Percentiles rank a stretch among this genome's conserved stretches.
Conservation (phyloP, 2,888 invertebrate genomes). For the Clusia tigrina region DNA sequence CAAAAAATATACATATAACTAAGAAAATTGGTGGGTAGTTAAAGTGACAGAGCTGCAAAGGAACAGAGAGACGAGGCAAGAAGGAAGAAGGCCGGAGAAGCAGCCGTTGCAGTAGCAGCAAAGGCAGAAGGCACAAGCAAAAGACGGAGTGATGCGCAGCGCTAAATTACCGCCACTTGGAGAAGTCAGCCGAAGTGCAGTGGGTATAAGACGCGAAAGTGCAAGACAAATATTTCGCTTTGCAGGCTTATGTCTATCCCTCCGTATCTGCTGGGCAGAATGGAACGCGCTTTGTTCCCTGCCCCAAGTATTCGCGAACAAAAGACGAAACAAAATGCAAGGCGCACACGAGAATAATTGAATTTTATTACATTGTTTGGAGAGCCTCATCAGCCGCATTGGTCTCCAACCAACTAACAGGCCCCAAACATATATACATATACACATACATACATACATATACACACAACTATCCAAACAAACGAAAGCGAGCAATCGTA, state of each 20-base stretch:
- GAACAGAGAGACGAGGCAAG: neutral
- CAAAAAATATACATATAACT: slow-evolving; percentile 16
- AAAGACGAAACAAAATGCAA: slow-evolving; percentile 59
- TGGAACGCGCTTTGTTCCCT: slow-evolving; percentile 35
- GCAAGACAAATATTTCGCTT: slow-evolving; percentile 26
- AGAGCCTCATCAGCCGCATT: slow-evolving; percentile 38
- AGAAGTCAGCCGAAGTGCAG: slow-evolving; percentile 11
- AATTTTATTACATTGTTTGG: slow-evolving; percentile 65
- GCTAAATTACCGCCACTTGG: slow-evolving; percentile 12
- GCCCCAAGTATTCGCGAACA: slow-evolving; percentile 49
- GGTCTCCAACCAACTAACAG: neutral
- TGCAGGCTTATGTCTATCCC: neutral
- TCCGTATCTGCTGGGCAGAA: slow-evolving; percentile 25
- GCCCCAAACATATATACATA: slow-evolving; percentile 26
- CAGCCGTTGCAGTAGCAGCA: slow-evolving; percentile 28
- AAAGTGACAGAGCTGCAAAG: neutral
- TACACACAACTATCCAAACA: slow-evolving; percentile 21
- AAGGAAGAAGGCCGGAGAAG: slow-evolving; percentile 23
- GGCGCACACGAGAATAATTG: slow-evolving; percentile 63
- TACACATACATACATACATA: slow-evolving; percentile 27
- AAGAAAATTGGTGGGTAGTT: slow-evolving; percentile 24
- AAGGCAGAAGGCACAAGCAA: slow-evolving; percentile 43
- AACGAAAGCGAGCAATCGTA: neutral
- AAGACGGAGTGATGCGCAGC: slow-evolving; percentile 29
- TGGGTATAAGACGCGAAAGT: slow-evolving; percentile 20